Percentiles rank a stretch among this genome's conserved stretches.
Conservation (phyloP, 2,113 vertebrate species). For the Psittacula cyanocephala region DNA sequence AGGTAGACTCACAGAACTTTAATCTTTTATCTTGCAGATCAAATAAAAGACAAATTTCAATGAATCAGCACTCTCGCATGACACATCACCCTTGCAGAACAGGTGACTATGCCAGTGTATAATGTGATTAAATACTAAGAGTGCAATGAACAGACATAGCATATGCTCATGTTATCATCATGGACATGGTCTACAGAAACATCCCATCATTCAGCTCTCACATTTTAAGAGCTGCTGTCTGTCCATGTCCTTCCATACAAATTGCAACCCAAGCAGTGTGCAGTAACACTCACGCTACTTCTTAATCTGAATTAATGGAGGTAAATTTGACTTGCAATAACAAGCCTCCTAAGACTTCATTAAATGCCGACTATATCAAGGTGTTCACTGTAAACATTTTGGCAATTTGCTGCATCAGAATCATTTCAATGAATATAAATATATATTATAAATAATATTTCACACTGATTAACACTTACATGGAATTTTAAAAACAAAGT, state of each 20-base stretch:
- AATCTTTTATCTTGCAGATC: neutral
- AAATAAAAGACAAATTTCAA: neutral
- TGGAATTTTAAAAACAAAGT: neutral
- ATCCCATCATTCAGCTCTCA: neutral
- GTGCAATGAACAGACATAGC: neutral
- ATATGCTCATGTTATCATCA: neutral
- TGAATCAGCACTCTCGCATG: neutral
- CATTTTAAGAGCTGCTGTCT: neutral
- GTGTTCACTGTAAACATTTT: slow-evolving; percentile 29
- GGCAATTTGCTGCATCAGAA: slow-evolving; percentile 42
- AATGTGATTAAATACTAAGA: neutral
- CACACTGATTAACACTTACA: neutral
- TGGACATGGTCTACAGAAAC: neutral
- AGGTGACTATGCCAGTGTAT: neutral
- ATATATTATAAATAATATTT: neutral
- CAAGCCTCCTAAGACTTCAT: neutral
- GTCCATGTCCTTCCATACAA: neutral
- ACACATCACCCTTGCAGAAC: neutral
- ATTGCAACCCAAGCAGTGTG: neutral
- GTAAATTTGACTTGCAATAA: neutral
- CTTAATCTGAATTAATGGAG: no score
- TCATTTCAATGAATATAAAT: neutral
- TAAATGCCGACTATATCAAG: neutral
- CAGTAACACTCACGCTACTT: neutral
- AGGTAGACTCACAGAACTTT: neutral